A percentile compares a stretch with the other conserved stretches of the same genome.
Conservation (phyloP, 2,113 vertebrate genomes). For the Brachionichthys hirsutus region DNA sequence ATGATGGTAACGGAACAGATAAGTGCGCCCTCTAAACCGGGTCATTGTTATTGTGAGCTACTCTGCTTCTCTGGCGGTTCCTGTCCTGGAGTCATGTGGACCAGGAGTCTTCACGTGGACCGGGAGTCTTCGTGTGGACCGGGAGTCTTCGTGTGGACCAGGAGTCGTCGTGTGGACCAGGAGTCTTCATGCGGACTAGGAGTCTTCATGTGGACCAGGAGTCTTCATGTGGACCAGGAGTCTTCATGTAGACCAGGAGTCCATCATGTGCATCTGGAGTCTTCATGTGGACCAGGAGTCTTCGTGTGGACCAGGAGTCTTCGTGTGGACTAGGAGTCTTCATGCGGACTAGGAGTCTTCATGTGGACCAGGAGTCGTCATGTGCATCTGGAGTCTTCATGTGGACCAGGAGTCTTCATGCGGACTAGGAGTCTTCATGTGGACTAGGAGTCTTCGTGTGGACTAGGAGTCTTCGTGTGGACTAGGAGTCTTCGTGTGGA, state of each 20-base stretch:
- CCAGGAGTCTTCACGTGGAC: not conserved
- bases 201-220: not conserved
- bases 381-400: not conserved
- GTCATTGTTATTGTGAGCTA: slow-evolving; percentile 35
- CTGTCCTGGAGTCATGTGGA: not conserved
- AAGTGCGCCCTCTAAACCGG: not conserved
- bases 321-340: not conserved
- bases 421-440: not conserved
- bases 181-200: not conserved
- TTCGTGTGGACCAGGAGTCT: not conserved
- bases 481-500: not conserved
- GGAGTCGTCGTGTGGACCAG: not conserved
- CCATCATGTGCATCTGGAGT: no score
- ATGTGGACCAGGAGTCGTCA: not conserved
- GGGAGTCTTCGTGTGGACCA: not conserved
- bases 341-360: not conserved
- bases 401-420: not conserved
- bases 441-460: not conserved
- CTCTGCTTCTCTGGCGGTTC: no score
- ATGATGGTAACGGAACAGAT: slow-evolving; percentile 37
- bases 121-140: not conserved
- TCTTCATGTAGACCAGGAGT: no score
- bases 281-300: not conserved
- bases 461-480: not conserved
- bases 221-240: not conserved